These are phyloP conservation scores for Alfaro cultratus DNA, from an alignment of 2,797 vertebrate species.

Conservation along the genomic window DNA sequence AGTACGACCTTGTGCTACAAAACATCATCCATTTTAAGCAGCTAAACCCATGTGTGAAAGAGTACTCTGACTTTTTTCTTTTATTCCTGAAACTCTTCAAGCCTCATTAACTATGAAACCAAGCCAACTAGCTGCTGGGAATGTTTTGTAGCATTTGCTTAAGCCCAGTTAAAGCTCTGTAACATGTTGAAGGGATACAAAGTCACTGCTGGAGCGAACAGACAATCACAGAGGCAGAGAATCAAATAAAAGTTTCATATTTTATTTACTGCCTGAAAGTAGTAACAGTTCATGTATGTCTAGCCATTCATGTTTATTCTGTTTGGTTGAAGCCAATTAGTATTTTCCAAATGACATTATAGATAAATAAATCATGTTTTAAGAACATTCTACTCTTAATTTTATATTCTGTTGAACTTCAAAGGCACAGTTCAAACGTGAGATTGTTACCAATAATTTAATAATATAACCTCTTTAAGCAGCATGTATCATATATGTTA, in stretches of 20 bases:
- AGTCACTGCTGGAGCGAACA: slow-evolving; percentile 38
- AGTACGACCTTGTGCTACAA: slow-evolving; percentile 50
- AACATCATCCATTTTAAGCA: slow-evolving; percentile 45
- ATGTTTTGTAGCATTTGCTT: slow-evolving; percentile 53
- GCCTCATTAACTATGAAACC: slow-evolving; percentile 68
- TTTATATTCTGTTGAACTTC: neutral
- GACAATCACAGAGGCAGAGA: slow-evolving; percentile 36
- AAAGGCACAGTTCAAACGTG: neutral
- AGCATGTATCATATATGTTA: neutral
- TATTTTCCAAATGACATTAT: slow-evolving; percentile 7
- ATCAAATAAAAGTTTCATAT: slow-evolving; percentile 46
- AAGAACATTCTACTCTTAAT: neutral
- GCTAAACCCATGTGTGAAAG: slow-evolving; percentile 48
- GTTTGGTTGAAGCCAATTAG: neutral
- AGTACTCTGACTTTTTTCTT: slow-evolving; percentile 51
- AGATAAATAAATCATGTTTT: neutral
- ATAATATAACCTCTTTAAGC: neutral
- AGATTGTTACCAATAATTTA: neutral
- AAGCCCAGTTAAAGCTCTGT: slow-evolving; percentile 56
- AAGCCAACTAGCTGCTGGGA: slow-evolving; percentile 65
- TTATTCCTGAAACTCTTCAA: slow-evolving; percentile 64
- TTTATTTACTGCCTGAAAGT: slow-evolving; percentile 44
- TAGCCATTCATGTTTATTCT: slow-evolving; percentile 4
- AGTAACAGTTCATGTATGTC: slow-evolving; percentile 19
- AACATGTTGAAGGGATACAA: slow-evolving; percentile 39